These are phyloP conservation scores for Gymnarchus niloticus DNA, from an alignment of 2,113 vertebrate species.

Conservation along the genomic window DNA sequence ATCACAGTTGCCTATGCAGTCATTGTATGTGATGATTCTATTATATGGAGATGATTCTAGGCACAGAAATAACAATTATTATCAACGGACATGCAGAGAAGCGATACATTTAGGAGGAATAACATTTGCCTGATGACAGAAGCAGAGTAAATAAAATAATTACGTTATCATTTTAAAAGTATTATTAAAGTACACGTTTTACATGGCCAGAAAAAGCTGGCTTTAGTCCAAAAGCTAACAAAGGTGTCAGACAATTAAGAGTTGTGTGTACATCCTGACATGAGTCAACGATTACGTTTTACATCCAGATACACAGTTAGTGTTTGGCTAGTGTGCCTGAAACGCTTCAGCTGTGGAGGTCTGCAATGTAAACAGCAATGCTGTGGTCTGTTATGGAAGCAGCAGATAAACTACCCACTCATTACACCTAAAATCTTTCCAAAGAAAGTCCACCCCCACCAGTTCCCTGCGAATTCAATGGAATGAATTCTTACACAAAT, in stretches of 20 bases:
- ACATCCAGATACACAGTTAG: not conserved
- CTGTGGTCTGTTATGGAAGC: not conserved
- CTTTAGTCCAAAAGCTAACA: not conserved
- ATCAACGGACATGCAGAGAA: not conserved
- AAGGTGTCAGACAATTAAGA: not conserved
- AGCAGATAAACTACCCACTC: not conserved
- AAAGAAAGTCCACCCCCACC: not conserved
- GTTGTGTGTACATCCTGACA: not conserved
- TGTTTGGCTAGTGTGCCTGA: not conserved
- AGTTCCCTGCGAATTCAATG: not conserved
- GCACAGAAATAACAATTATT: not conserved
- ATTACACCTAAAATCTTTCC: not conserved
- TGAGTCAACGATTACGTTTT: not conserved
- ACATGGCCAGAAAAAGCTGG: too few relatives aligned
- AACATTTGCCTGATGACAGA: not conserved
- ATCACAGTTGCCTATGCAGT: not conserved
- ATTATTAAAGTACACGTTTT: too few relatives aligned
- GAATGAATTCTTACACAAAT: not conserved
- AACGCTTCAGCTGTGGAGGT: not conserved
- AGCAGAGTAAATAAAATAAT: not conserved
- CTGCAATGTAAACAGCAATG: not conserved
- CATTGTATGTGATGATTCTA: not conserved
- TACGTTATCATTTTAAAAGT: not conserved
- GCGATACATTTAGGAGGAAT: not conserved
- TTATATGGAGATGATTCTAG: not conserved